Percentiles rank a stretch among this genome's conserved stretches.
Evolutionary conservation across 2,888 invertebrate genomes (phyloP).

Genomic region (Aphelenchoides bicaudatus): DNA sequence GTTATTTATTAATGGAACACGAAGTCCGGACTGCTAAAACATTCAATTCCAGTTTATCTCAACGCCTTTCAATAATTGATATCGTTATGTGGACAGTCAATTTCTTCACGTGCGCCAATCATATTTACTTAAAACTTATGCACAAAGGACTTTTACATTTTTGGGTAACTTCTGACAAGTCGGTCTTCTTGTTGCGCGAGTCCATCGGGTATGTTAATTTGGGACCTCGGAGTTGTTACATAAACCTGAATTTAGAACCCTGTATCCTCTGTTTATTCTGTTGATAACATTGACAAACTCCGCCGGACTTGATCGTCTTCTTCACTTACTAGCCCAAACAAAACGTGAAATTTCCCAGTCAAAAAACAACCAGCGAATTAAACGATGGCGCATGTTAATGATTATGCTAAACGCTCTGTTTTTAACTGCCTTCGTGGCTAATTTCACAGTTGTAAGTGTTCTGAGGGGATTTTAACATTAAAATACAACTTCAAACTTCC

Average conservation of each 20-base stretch:
- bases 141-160: background rate
- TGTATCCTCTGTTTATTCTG: conserved; percentile 4
- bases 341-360: conserved; percentile 17
- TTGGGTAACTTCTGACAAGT: background rate
- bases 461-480: background rate
- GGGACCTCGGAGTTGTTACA: no score
- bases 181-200: conserved; percentile 2
- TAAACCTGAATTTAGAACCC: no score
- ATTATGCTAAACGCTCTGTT: conserved; percentile 13
- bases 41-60: no score
- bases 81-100: conserved; percentile 12
- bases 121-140: conserved; percentile 1
- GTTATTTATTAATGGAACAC: no score
- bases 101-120: background rate
- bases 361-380: conserved; percentile 12
- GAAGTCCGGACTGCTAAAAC: no score
- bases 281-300: conserved; percentile 7
- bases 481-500: no score
- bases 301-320: conserved; percentile 1
- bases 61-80: conserved; percentile 3
- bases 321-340: conserved; percentile 1
- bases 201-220: no score
- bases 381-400: conserved; percentile 10
- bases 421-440: conserved; percentile 1
- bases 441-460: conserved; percentile 1